Conservation (phyloP, 2,797 vertebrate genomes). For the Setipinna tenuifilis region DNA sequence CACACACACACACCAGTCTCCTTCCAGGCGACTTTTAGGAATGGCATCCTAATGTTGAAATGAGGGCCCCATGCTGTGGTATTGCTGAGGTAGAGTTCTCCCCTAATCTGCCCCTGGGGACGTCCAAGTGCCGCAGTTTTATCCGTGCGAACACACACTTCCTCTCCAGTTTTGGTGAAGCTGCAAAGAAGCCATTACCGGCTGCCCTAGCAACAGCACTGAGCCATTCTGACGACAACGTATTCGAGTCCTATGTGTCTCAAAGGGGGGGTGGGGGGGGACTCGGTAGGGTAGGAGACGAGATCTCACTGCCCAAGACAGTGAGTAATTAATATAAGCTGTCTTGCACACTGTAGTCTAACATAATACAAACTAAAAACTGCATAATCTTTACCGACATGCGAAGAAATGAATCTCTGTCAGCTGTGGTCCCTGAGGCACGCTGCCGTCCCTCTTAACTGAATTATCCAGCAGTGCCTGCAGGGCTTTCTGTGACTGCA, state of each 20-base stretch:
- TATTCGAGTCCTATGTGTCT: neutral
- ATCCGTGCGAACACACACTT: neutral
- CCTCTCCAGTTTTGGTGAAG: neutral
- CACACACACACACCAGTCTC: neutral
- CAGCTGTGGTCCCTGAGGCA: slow-evolving; percentile 35
- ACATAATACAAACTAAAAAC: slow-evolving; percentile 33
- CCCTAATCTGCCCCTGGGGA: slow-evolving; percentile 22
- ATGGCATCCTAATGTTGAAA: slow-evolving; percentile 12
- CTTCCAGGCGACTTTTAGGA: slow-evolving; percentile 9
- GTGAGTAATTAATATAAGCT: slow-evolving; percentile 51
- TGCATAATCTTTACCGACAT: slow-evolving; percentile 44
- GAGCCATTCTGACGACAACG: neutral
- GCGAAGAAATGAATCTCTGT: slow-evolving; percentile 38
- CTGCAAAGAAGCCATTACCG: slow-evolving; percentile 19
- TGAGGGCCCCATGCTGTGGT: neutral
- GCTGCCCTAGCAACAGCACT: slow-evolving; percentile 15
- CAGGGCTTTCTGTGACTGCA: slow-evolving; percentile 28
- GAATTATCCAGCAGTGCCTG: slow-evolving; percentile 38
- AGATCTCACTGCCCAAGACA: slow-evolving; percentile 40
- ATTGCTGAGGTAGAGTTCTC: slow-evolving; percentile 11
- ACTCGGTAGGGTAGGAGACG: slow-evolving; percentile 1
- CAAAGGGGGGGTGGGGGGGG: neutral
- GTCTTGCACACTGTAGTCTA: slow-evolving; percentile 27
- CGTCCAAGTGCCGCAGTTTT: slow-evolving; percentile 9
- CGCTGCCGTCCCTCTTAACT: slow-evolving; percentile 49